A percentile compares a stretch with the other conserved stretches of the same genome.
Conservation (phyloP, 2,888 invertebrate genomes). For the Oxyteleia sp. region DNA sequence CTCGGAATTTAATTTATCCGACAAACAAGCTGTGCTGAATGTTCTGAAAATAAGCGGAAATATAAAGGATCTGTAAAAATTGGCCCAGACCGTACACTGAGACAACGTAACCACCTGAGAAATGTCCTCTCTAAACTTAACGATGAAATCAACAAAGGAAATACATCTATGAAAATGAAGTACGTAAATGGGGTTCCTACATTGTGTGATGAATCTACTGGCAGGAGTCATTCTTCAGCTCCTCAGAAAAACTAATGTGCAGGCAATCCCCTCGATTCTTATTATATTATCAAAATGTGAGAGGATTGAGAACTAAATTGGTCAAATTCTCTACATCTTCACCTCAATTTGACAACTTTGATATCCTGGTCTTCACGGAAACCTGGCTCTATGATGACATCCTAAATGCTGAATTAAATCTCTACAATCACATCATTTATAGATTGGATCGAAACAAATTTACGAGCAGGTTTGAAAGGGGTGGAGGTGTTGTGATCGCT, state of each 20-base stretch:
- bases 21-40: too few species aligned
- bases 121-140: neutral
- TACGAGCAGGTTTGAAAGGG: neutral
- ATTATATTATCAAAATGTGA: neutral
- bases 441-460: neutral
- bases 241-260: neutral
- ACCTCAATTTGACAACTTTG: neutral
- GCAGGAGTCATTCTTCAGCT: too few species aligned
- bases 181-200: neutral
- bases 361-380: neutral
- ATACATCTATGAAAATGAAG: neutral
- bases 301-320: neutral
- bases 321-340: neutral
- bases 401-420: neutral
- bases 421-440: neutral
- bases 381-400: constrained; percentile 11
- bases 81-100: neutral
- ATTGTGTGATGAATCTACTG: neutral
- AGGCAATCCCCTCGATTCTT: neutral
- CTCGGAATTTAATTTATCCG: too few species aligned
- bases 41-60: neutral
- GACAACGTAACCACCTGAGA: neutral
- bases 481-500: neutral
- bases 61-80: neutral
- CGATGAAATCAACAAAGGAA: neutral